Base-by-base conservation (phyloP, 2,797 vertebrate species). In the Heliangelus exortis region DNA sequence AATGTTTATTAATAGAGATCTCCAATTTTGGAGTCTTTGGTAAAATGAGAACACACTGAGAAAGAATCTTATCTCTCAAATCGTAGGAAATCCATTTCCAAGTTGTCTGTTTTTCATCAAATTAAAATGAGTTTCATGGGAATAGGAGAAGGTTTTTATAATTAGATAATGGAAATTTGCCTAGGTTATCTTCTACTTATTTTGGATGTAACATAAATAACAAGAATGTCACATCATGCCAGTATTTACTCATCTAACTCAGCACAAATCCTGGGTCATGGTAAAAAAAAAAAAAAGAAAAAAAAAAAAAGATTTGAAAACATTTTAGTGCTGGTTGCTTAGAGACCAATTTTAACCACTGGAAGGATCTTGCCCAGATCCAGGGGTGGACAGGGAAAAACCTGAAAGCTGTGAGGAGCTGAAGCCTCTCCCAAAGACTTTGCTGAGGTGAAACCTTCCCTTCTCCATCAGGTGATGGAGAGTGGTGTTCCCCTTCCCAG, bases 71-170 rank as follows among this genome's bases (percentile, higher is more conserved):
- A 97, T 97, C 94, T 2, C 90, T 88, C 7, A 4, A 91, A 96
- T 94, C 61, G 0, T 77, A 96, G 94, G 94, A 97, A 97, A 96
- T 90, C 94, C 94, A 95, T 96, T 97, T 97, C 96, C 91, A 96
- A 95, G 84, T 95, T 96, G 96, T 82, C 96, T 97, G 97, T 28
- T 97, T 98, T 97, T 96, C 95, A 97, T 98, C 96, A 97, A 95
- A 96, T 96, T 95, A 97, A 97, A 97, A 97, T 97, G 95, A 96
- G 96, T 97, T 98, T 96, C 97, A 97, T 97, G 97, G 97, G 97
- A 97, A 97, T 97, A 95, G 68, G 87, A 94, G 91, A 90, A 95
- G 92, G 96, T 93, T 97, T 97, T 97, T 97, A 96, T 97, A 97
- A 97, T 97, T 97, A 97, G 97, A 96, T 96, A 96, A 96, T 97